phyloP scores from a whole-genome alignment of 2,888 invertebrate species.

The Eurois occulta region DNA sequence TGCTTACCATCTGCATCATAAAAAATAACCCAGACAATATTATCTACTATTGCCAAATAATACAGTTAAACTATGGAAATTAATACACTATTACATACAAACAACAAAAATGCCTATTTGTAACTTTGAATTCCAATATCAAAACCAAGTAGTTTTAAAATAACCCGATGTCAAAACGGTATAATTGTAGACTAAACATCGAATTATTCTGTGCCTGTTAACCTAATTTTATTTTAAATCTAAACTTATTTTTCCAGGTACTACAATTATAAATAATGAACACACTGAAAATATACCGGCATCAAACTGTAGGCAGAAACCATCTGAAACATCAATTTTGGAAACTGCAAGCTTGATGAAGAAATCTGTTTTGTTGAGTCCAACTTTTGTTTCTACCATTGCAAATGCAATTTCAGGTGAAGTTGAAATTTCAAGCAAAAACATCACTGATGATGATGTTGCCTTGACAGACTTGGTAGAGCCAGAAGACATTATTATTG shows the following conservation, averaged over 20 bases:
- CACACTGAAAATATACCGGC: conserved; percentile 10
- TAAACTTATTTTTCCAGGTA: conserved; percentile 40
- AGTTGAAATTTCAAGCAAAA: conserved; percentile 67
- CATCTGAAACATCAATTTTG: conserved; percentile 77
- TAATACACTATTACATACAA: not conserved
- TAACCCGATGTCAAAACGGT: not conserved
- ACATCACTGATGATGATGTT: conserved; percentile 16
- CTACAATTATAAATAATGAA: conserved; percentile 41
- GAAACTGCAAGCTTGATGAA: conserved; percentile 86
- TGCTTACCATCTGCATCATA: not conserved
- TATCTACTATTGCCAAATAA: not conserved
- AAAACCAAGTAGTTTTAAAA: not conserved
- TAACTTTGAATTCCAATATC: not conserved
- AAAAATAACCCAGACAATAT: not conserved
- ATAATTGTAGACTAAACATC: not conserved
- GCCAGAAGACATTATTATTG: conserved; percentile 10
- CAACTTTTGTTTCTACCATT: conserved; percentile 77
- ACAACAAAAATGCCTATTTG: not conserved
- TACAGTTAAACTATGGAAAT: not conserved
- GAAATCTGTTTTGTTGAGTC: conserved; percentile 84
- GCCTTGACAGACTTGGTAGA: conserved; percentile 5
- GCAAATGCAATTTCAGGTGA: conserved; percentile 71
- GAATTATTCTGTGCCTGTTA: not conserved
- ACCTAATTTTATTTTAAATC: conserved; percentile 18
- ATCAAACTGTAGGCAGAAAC: conserved; percentile 14